Evolutionary conservation across 2,888 invertebrate species (phyloP).

Genomic region (Sesia bembeciformis): DNA sequence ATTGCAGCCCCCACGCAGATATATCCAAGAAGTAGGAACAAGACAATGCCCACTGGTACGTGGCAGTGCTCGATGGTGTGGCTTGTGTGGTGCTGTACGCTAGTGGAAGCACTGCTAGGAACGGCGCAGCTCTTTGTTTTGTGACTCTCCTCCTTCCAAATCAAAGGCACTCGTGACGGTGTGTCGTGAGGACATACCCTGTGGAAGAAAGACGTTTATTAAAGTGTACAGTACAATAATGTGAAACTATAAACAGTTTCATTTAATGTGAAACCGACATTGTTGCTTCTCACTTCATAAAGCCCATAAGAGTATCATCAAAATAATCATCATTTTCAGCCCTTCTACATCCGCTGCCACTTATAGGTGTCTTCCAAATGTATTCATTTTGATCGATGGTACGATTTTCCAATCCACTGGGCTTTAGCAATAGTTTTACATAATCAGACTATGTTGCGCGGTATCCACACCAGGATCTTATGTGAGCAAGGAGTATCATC

Average conservation of each 20-base stretch:
- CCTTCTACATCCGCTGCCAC: too few relatives aligned
- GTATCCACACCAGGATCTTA: too few relatives aligned
- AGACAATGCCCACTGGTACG: constrained; percentile 69
- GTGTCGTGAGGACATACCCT: constrained; percentile 79
- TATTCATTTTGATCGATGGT: too few relatives aligned
- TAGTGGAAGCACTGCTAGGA: constrained; percentile 47
- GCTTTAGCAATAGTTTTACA: too few relatives aligned
- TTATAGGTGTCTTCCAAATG: too few relatives aligned
- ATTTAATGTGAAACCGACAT: too few relatives aligned
- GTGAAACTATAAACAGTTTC: background rate
- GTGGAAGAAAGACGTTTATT: constrained; percentile 12
- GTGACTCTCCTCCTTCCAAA: constrained; percentile 73
- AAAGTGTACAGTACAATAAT: background rate
- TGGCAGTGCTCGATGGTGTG: constrained; percentile 54
- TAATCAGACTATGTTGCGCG: too few relatives aligned
- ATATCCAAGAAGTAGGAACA: constrained; percentile 81
- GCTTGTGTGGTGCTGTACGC: constrained; percentile 42
- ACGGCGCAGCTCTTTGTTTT: constrained; percentile 49
- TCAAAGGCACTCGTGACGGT: constrained; percentile 84
- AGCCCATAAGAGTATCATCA: too few relatives aligned
- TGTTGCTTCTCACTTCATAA: too few relatives aligned
- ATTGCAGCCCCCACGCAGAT: constrained; percentile 84
- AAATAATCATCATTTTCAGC: too few relatives aligned
- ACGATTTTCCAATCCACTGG: too few relatives aligned
- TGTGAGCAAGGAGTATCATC: too few relatives aligned